A percentile compares a stretch with the other conserved stretches of the same genome.
Conservation (phyloP, 2,797 vertebrate species). For the Chiropotes sagulatus region DNA sequence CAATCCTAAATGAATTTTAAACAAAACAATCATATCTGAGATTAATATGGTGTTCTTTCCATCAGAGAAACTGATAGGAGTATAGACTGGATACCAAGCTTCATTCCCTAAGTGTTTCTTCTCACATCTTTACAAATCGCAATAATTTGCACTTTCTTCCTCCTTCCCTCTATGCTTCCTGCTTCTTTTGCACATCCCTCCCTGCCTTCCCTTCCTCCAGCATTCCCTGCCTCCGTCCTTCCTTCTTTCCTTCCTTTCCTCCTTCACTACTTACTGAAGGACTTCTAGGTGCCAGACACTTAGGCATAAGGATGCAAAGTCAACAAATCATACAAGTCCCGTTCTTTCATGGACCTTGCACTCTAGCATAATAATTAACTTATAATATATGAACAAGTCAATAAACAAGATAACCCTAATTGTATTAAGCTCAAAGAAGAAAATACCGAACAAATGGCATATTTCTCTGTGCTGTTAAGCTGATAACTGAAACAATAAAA, state of each 20-base stretch:
- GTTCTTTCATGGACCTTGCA: not conserved
- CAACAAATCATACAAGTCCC: not conserved
- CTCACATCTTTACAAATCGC: not conserved
- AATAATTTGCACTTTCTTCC: not conserved
- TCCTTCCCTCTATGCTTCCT: not conserved
- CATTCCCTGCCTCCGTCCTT: not conserved
- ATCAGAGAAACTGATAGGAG: not conserved
- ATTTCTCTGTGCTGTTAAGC: not conserved
- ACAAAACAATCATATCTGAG: not conserved
- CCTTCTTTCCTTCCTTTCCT: not conserved
- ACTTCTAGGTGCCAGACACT: not conserved
- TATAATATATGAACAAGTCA: not conserved
- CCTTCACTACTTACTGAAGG: not conserved
- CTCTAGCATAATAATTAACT: not conserved
- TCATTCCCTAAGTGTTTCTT: not conserved
- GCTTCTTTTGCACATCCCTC: not conserved
- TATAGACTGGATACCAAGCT: not conserved
- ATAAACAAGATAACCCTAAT: not conserved
- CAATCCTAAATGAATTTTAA: not conserved
- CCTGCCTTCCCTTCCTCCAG: not conserved
- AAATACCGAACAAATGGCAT: not conserved
- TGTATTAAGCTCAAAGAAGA: not conserved
- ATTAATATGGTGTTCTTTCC: not conserved
- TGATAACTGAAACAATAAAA: not conserved
- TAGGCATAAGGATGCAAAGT: not conserved